A percentile compares a stretch with the other conserved stretches of the same genome.
Evolutionary conservation across 2,797 vertebrate genomes (phyloP).

Genomic region (Aplochiton taeniatus): DNA sequence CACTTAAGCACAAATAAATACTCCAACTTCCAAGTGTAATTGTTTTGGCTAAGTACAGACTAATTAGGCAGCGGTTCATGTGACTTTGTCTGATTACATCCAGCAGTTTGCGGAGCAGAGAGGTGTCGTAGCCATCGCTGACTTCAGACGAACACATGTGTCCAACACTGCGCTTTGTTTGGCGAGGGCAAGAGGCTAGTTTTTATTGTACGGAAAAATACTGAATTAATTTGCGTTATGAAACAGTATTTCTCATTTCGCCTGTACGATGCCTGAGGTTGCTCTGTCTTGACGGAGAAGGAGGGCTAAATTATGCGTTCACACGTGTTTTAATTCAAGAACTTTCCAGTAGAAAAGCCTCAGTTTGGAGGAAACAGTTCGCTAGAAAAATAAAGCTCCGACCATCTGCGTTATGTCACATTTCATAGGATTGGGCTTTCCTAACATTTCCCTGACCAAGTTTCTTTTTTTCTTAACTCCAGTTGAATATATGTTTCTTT

Average conservation of each 20-base stretch:
- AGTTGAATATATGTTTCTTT: too few relatives aligned
- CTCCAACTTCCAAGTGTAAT: too few relatives aligned
- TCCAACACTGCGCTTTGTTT: constrained; percentile 34
- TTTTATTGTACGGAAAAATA: constrained; percentile 58
- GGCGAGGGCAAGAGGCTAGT: constrained; percentile 23
- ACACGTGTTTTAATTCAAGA: constrained; percentile 75
- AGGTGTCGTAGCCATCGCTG: constrained; percentile 54
- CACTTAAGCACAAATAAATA: too few relatives aligned
- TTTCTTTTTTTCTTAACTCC: constrained; percentile 2
- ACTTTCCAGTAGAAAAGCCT: constrained; percentile 64
- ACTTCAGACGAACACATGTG: constrained; percentile 53
- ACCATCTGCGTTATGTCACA: constrained; percentile 61
- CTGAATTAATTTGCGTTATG: constrained; percentile 56
- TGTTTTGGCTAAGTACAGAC: too few relatives aligned
- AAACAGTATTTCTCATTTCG: constrained; percentile 47
- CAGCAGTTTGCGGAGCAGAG: constrained; percentile 41
- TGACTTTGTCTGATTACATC: constrained; percentile 50
- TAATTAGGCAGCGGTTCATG: background rate
- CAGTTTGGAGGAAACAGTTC: constrained; percentile 70
- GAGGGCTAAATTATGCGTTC: constrained; percentile 63
- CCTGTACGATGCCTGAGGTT: constrained; percentile 38
- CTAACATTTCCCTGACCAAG: constrained; percentile 45
- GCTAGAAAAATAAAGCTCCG: constrained; percentile 70
- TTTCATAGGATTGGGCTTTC: constrained; percentile 39
- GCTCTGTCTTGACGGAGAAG: constrained; percentile 59